Conservation (phyloP, 2,888 invertebrate genomes). For the Diaperis boleti region DNA sequence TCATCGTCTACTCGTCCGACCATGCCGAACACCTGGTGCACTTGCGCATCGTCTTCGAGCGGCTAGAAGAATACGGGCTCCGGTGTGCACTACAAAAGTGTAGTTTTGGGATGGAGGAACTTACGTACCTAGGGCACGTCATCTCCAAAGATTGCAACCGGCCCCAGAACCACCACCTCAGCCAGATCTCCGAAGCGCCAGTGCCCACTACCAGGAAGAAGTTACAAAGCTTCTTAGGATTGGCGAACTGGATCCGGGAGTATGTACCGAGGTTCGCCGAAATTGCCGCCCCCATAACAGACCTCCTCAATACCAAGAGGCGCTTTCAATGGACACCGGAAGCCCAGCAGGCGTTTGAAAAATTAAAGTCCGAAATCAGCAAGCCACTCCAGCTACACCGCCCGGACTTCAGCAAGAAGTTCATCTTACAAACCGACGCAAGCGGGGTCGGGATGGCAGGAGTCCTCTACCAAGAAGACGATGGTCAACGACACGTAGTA, state of each 20-base stretch:
- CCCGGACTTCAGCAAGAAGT: too few species aligned
- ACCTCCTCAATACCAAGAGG: neutral
- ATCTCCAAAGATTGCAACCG: neutral
- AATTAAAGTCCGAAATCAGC: neutral
- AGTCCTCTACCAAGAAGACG: conserved; percentile 2
- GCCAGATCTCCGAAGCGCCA: too few species aligned
- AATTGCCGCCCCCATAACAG: neutral
- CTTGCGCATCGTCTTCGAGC: conserved; percentile 1
- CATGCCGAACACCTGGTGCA: conserved; percentile 32
- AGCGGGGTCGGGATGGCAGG: neutral
- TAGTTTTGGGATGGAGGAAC: neutral
- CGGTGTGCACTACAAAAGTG: neutral
- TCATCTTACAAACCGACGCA: conserved; percentile 3
- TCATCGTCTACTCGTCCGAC: too few species aligned
- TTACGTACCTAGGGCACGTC: conserved; percentile 2
- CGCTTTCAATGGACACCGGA: neutral
- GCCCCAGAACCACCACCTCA: neutral
- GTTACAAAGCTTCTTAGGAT: too few species aligned
- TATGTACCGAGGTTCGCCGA: conserved; percentile 8
- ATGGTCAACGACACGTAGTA: neutral
- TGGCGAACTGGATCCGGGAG: conserved; percentile 2
- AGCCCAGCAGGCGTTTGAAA: neutral
- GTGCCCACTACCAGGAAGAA: too few species aligned
- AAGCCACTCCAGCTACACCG: neutral
- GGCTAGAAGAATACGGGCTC: conserved; percentile 3